Evolutionary conservation across 2,888 invertebrate species (phyloP), one percentile per base, ranked within the genome.

Genomic region (Hetaerina titia): DNA sequence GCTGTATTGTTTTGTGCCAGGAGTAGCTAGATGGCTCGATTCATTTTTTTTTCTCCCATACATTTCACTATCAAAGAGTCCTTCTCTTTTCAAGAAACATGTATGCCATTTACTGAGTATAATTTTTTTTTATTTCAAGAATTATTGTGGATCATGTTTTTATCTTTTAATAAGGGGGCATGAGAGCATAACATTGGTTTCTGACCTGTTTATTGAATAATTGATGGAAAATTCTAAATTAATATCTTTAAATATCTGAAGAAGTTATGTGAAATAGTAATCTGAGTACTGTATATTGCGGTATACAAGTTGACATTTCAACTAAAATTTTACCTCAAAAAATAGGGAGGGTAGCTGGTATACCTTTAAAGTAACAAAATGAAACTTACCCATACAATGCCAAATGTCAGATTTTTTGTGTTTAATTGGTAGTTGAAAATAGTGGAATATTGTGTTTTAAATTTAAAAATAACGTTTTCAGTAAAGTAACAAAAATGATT

Each of bases 11-110:
- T 92, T 22, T 90, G 90, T 90, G 63, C 60, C 90, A 92, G 92
- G 92, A 69, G 81, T 81, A 92, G 56, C 64, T 92, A 92, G 92
- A 74, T 92, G 58, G 89, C 89, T 90, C 60, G 90, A 63, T 89
- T 92, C 45, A 56, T 56, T 56, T 92, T 64, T n/a, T 57, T 92
- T 90, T 60, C 92, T 56, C 69, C 69, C 92, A 64, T 74, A 74
- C 92, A 69, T 92, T 69, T 69, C 69, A 69, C 56, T 92, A 69
- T 92, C 81, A 81, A 60, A 31, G 81, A 81, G 56, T 92, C 56
- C 19, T 56, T 88, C 88, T 89, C 58, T 89, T 89, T 89, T 89
- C 19, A 89, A 58, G 17, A n/a, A 57, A 58, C 89, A 58, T 58
- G 58, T 57, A 57, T 89, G 58, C n/a, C 81, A 31, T 81, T 81